These are phyloP conservation scores for Tretioscincus oriximinensis DNA, from an alignment of 2,113 vertebrate genomes.

Conservation along the genomic window DNA sequence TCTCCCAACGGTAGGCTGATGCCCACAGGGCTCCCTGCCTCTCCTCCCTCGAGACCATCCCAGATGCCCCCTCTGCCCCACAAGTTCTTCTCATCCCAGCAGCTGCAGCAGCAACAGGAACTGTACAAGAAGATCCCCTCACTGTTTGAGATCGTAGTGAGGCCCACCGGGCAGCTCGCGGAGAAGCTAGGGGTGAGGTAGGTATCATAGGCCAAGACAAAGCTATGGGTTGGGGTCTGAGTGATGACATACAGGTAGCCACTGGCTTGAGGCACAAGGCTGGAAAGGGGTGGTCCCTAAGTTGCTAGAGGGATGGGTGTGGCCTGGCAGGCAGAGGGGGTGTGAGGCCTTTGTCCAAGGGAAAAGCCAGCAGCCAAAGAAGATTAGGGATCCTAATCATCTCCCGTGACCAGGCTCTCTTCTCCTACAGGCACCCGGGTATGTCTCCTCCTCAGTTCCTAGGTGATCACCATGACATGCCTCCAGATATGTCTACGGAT, in stretches of 20 bases:
- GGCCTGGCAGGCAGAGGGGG: neutral
- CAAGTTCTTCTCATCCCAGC: conserved; percentile 70
- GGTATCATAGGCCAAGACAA: neutral
- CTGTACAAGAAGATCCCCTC: conserved; percentile 89
- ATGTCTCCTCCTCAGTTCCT: conserved; percentile 77
- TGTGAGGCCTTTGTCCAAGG: too few relatives aligned
- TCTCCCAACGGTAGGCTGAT: conserved; percentile 73
- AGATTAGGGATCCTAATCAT: too few relatives aligned
- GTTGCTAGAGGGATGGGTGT: too few relatives aligned
- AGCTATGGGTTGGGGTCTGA: too few relatives aligned
- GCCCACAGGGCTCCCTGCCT: conserved; percentile 65
- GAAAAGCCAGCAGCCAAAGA: neutral
- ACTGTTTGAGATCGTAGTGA: conserved; percentile 92
- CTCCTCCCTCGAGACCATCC: conserved; percentile 68
- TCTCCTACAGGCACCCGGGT: conserved; percentile 62
- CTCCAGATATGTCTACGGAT: conserved; percentile 69
- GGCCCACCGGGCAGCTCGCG: conserved; percentile 90
- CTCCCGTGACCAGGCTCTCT: too few relatives aligned
- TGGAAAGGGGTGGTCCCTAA: too few relatives aligned
- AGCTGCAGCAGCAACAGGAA: conserved; percentile 68
- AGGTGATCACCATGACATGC: conserved; percentile 73
- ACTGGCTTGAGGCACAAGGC: neutral
- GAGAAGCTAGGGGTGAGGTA: conserved; percentile 92
- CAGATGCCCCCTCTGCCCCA: conserved; percentile 61
- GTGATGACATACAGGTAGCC: neutral